Evolutionary conservation across 2,113 vertebrate genomes (phyloP), one percentile per base, ranked within the genome.

Genomic region (Anoplopoma fimbria): DNA sequence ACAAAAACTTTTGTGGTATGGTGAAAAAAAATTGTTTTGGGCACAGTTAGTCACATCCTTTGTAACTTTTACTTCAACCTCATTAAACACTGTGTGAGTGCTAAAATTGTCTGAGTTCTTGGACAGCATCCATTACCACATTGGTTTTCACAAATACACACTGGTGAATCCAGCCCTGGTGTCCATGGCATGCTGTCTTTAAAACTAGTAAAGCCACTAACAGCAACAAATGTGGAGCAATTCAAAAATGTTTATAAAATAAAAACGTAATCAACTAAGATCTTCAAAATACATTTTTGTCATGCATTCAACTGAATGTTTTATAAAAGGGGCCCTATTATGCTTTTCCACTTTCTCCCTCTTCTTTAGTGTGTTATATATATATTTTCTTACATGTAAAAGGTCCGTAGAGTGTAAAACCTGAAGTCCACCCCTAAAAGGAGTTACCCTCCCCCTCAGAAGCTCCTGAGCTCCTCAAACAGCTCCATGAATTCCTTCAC

Each of bases 311-410:
- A 51, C 19, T 61, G 75, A 65, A 49, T 23, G 25, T 34, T 6
- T 40, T 25, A 83, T 77, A 55, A 79, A 74, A 75, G 17, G 49
- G n/a, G n/a, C n/a, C n/a, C n/a, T n/a, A n/a, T n/a, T n/a, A n/a
- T n/a, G n/a, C n/a, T n/a, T n/a, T n/a, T n/a, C n/a, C n/a, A n/a
- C n/a, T n/a, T n/a, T n/a, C n/a, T n/a, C n/a, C n/a, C n/a, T n/a
- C n/a, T n/a, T n/a, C n/a, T n/a, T n/a, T n/a, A n/a, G n/a, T n/a
- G n/a, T n/a, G n/a, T n/a, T n/a, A n/a, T n/a, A n/a, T n/a, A n/a
- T n/a, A n/a, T n/a, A n/a, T n/a, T n/a, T n/a, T n/a, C n/a, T n/a
- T n/a, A n/a, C n/a, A n/a, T n/a, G n/a, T n/a, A n/a, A n/a, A n/a
- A n/a, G n/a, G n/a, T n/a, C n/a, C n/a, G n/a, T n/a, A n/a, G n/a